Base-by-base conservation (phyloP, 2,113 vertebrate species). In the Alethe diademata region DNA sequence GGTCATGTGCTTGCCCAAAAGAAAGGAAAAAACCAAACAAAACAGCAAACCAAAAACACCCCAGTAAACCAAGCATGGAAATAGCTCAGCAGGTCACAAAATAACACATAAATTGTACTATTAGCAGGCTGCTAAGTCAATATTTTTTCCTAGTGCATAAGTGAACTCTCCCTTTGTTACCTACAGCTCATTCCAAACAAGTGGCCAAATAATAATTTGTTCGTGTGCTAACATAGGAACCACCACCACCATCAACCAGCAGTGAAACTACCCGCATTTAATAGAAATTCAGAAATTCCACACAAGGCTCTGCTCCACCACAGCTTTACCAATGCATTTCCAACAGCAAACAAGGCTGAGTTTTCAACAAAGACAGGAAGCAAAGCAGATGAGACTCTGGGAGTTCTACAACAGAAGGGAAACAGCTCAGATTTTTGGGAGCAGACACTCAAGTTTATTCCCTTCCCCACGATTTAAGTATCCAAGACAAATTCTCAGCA, bases 31-130 rank as follows among this genome's bases (percentile, higher is more conserved):
- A 35, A 19, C 66, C 12, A 60, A 88, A 24, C 13, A 8, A 36
- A 16, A 9, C 25, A 38, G 4, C 11, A 25, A 56, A 36, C 6
- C 10, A 45, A 40, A 28, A 12, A 11, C 13, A 11, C 3, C 50
- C 23, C 90, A 95, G 93, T 93, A 97, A 94, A 73, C 70, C 54
- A 93, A 93, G 90, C 78, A 57, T 65, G 86, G 89, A 97, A 97
- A 93, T 42, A 91, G 54, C 88, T 75, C 73, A 83, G 50, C 48
- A 93, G 28, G 26, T 60, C 82, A 93, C 12, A 5, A 86, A 91
- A 78, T 62, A 75, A 73, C 61, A 90, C 17, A 8, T 56, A 64
- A 95, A 75, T 16, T 25, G 54, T 58, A 71, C 71, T 11, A 23
- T 29, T 85, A 86, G 64, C 65, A 69, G 65, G 45, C 23, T 66